phyloP scores from a whole-genome alignment of 2,797 vertebrate species.

The Octomys mimax region DNA sequence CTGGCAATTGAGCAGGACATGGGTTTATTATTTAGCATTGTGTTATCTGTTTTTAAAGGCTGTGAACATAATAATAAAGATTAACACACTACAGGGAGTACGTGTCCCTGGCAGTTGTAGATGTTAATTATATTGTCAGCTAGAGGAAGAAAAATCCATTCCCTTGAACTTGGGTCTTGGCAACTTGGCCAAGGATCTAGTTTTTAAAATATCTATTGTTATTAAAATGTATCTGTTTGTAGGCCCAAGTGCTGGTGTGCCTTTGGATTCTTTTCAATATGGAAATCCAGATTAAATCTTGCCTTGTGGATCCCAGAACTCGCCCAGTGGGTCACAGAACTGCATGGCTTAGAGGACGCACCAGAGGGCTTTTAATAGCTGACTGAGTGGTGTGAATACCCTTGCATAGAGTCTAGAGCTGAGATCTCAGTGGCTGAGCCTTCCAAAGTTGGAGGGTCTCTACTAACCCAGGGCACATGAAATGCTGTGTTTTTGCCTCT shows the following conservation, averaged over 20 bases:
- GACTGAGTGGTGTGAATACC: neutral
- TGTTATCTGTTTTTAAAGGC: slow-evolving; percentile 61
- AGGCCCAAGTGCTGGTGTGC: slow-evolving; percentile 30
- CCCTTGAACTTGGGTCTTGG: slow-evolving; percentile 62
- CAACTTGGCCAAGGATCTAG: slow-evolving; percentile 42
- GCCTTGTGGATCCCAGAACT: neutral
- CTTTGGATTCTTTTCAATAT: slow-evolving; percentile 33
- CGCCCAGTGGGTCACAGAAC: neutral
- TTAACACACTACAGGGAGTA: slow-evolving; percentile 57
- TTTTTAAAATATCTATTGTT: slow-evolving; percentile 45
- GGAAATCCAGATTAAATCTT: slow-evolving; percentile 38
- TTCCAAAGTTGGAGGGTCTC: neutral
- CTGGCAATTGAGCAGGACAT: slow-evolving; percentile 63
- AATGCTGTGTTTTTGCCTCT: slow-evolving; percentile 68
- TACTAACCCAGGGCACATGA: slow-evolving; percentile 35
- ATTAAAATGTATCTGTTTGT: slow-evolving; percentile 58
- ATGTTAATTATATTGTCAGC: slow-evolving; percentile 78
- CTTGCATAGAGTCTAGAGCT: slow-evolving; percentile 27
- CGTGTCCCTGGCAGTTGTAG: slow-evolving; percentile 11
- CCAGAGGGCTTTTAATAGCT: slow-evolving; percentile 19
- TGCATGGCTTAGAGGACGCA: neutral
- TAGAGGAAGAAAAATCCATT: slow-evolving; percentile 66
- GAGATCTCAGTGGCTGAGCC: slow-evolving; percentile 35
- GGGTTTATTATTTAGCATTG: slow-evolving; percentile 73
- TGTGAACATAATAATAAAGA: slow-evolving; percentile 72